Conservation (phyloP, 2,797 vertebrate species). For the Fistularia tabacaria region DNA sequence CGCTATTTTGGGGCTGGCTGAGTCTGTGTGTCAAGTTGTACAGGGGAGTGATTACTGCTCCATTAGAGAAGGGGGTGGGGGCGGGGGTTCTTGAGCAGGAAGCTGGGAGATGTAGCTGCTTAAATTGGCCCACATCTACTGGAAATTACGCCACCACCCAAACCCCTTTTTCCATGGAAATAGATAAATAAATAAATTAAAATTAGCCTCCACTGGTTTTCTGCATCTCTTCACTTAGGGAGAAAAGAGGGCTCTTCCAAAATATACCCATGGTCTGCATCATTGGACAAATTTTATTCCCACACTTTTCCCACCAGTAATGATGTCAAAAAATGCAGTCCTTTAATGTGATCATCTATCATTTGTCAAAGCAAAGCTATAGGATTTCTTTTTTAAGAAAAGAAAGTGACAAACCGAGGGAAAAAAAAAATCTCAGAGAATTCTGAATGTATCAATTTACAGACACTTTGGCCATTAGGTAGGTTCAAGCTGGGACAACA, state of each 20-base stretch:
- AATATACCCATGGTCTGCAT: constrained; percentile 50
- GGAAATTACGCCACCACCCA: constrained; percentile 70
- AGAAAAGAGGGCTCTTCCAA: constrained; percentile 50
- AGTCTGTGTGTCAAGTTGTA: constrained; percentile 78
- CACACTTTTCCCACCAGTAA: constrained; percentile 28
- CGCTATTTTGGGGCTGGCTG: constrained; percentile 72
- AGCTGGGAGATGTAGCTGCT: constrained; percentile 73
- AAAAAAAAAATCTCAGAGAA: constrained; percentile 9
- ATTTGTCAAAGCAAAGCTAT: constrained; percentile 32
- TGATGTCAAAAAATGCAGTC: constrained; percentile 45
- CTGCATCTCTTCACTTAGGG: constrained; percentile 68
- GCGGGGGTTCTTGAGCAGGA: constrained; percentile 59
- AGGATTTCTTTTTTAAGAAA: constrained; percentile 7
- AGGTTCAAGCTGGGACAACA: background rate
- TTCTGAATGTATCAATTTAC: constrained; percentile 9
- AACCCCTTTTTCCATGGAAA: constrained; percentile 48
- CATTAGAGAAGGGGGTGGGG: constrained; percentile 62
- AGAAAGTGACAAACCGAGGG: constrained; percentile 8
- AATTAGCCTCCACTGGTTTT: constrained; percentile 37
- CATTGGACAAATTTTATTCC: constrained; percentile 47
- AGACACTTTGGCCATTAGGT: background rate
- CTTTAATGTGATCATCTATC: constrained; percentile 52
- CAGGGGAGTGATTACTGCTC: constrained; percentile 76
- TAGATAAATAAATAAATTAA: constrained; percentile 15
- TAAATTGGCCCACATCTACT: constrained; percentile 73